These are phyloP conservation scores for Magallana gigas DNA, from an alignment of 1,140 invertebrate species.

Conservation along the genomic window DNA sequence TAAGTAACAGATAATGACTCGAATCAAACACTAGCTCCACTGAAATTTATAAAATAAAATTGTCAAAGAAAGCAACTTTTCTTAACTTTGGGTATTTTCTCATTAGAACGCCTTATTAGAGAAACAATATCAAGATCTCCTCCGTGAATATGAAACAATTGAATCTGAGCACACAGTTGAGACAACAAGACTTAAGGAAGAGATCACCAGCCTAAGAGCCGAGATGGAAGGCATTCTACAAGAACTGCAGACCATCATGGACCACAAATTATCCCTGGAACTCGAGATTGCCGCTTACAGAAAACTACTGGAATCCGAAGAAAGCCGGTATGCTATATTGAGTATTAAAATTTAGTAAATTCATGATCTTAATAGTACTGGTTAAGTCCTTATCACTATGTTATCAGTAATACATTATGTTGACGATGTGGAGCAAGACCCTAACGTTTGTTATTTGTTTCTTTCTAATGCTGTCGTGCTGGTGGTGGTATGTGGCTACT, in stretches of 20 bases:
- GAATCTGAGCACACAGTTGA: slow-evolving; percentile 75
- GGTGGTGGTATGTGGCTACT: slow-evolving; percentile 28
- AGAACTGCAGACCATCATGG: slow-evolving; percentile 73
- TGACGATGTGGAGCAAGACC: background rate
- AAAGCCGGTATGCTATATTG: slow-evolving; percentile 69
- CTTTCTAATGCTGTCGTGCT: slow-evolving; percentile 25
- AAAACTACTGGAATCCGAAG: slow-evolving; percentile 78
- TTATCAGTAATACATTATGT: background rate
- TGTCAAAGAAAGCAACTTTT: background rate
- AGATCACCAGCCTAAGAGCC: slow-evolving; percentile 63
- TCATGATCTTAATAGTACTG: too few relatives aligned
- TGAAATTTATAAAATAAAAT: background rate
- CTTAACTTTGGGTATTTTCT: background rate
- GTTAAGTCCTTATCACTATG: too few relatives aligned
- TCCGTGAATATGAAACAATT: slow-evolving; percentile 79
- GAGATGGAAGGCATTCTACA: slow-evolving; percentile 71
- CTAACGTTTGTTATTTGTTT: slow-evolving; percentile 30
- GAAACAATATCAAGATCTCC: slow-evolving; percentile 79
- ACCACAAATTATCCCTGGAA: slow-evolving; percentile 79
- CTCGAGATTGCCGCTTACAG: slow-evolving; percentile 79
- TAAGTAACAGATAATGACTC: slow-evolving; percentile 64
- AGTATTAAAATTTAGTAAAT: too few relatives aligned
- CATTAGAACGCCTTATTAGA: slow-evolving; percentile 80
- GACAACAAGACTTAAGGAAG: slow-evolving; percentile 67
- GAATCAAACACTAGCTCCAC: background rate